Evolutionary conservation across 2,113 vertebrate genomes (phyloP), one percentile per base, ranked within the genome.

Genomic region (Serinus canaria): DNA sequence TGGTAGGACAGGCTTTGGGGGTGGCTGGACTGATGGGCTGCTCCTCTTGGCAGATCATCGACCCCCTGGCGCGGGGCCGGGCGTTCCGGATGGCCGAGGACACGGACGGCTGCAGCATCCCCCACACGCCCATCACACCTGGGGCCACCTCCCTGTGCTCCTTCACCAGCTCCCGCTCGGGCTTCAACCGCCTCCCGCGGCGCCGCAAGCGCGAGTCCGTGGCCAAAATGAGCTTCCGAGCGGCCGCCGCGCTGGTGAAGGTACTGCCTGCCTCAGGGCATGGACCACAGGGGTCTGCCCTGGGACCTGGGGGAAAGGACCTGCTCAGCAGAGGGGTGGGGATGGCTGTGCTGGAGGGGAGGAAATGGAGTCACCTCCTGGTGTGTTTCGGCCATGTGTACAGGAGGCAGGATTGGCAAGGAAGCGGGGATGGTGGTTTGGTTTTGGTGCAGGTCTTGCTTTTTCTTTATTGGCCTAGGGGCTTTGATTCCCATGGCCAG

Each of bases 151-250:
- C 99, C 3, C 97, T 99, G 63, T 99, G 99, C 97, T 99, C 99
- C 97, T 99, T 99, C 98, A 99, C 98, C 97, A 99, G 99, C 97
- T 99, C 99, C 5, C 99, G 99, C 96, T 99, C 99, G 1, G 99
- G 99, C 67, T 99, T 99, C 90, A 98, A 98, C 95, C 98, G 99
- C 67, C 98, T 99, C 85, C 99, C 99, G 1, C 98, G 99, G 7
- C 95, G 99, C 66, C 98, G 99, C 62, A 99, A 99, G 96, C 98
- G 99, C 9, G 99, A 99, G 81, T 99, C 99, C 0, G 99, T 99
- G 62, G 99, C 99, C 87, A 99, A 99, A 94, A 99, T 99, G 99
- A 99, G 99, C 95, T 99, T 99, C 97, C 98, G 99, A 80, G 99
- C 99, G 0, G 99, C 99, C 0, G 99, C 99, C 0, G 99, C 99